phyloP scores from a whole-genome alignment of 2,113 vertebrate genomes.

The Castor canadensis region DNA sequence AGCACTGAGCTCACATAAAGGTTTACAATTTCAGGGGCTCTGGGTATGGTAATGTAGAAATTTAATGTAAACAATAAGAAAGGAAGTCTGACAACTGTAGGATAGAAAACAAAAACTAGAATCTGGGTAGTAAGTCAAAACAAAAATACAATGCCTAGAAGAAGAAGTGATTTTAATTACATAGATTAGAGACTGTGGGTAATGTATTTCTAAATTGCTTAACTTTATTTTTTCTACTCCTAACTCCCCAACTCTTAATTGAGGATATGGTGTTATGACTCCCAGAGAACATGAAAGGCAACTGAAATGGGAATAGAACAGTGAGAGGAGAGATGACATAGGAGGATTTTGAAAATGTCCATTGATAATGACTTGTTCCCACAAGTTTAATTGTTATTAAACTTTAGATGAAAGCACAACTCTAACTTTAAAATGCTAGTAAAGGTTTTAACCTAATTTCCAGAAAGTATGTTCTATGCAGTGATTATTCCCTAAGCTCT shows the following conservation, averaged over 20 bases:
- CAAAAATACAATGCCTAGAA: background rate
- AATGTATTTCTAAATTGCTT: background rate
- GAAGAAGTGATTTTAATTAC: background rate
- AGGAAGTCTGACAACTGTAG: background rate
- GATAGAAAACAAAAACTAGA: slow-evolving; percentile 7
- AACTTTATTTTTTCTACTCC: background rate
- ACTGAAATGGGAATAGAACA: background rate
- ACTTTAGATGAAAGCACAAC: slow-evolving; percentile 9
- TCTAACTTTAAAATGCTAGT: slow-evolving; percentile 29
- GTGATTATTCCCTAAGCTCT: slow-evolving; percentile 34
- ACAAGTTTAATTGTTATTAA: slow-evolving; percentile 55
- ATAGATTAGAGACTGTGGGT: background rate
- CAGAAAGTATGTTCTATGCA: background rate
- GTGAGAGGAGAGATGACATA: background rate
- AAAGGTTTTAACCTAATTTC: slow-evolving; percentile 54
- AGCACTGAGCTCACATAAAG: background rate
- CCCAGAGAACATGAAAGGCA: background rate
- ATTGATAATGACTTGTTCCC: slow-evolving; percentile 48
- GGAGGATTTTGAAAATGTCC: background rate
- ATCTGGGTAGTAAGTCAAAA: background rate
- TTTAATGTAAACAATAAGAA: background rate
- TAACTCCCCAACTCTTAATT: background rate
- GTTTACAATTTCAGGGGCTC: background rate
- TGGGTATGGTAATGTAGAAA: no score
- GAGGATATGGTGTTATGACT: background rate